A percentile compares a stretch with the other conserved stretches of the same genome.
These are phyloP conservation scores for Drosophila aldrichi DNA, from an alignment of 2,888 invertebrate genomes.

Conservation along the genomic window DNA sequence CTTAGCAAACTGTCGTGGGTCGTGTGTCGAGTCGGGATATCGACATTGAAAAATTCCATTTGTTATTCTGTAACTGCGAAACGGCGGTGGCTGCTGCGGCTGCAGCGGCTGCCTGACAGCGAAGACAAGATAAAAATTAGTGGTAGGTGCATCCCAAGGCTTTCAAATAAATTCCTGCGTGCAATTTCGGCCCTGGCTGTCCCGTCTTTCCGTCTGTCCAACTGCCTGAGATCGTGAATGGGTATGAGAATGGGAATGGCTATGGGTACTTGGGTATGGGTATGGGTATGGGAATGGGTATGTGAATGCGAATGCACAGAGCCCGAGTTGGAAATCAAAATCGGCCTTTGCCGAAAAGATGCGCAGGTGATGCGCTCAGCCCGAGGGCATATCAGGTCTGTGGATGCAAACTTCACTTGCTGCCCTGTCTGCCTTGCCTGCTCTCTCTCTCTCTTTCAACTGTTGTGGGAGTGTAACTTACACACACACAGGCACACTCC, in stretches of 20 bases:
- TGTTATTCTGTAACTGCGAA: conserved; percentile 26
- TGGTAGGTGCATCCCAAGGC: conserved; percentile 52
- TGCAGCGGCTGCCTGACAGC: conserved; percentile 30
- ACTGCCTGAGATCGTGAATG: conserved; percentile 39
- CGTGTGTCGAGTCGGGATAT: conserved; percentile 49
- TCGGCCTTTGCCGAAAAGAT: conserved; percentile 35
- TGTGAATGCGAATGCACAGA: conserved; percentile 30
- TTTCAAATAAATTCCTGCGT: conserved; percentile 74
- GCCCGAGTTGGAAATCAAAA: conserved; percentile 34
- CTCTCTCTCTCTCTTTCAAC: not conserved
- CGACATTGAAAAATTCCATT: conserved; percentile 53
- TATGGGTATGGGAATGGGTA: conserved; percentile 30
- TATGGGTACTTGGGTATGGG: conserved; percentile 9
- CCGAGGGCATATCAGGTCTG: conserved; percentile 44
- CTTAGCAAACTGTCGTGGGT: conserved; percentile 23
- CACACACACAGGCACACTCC: conserved; percentile 9
- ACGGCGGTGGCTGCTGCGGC: not conserved
- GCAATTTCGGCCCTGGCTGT: conserved; percentile 63
- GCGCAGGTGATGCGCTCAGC: conserved; percentile 65
- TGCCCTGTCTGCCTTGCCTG: not conserved
- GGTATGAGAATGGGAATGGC: conserved; percentile 22
- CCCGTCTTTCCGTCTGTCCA: not conserved
- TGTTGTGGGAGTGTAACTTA: conserved; percentile 60
- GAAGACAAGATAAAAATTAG: conserved; percentile 66
- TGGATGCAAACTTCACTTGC: conserved; percentile 16